phyloP scores from a whole-genome alignment of 2,113 vertebrate genomes.

The Clarias magur region DNA sequence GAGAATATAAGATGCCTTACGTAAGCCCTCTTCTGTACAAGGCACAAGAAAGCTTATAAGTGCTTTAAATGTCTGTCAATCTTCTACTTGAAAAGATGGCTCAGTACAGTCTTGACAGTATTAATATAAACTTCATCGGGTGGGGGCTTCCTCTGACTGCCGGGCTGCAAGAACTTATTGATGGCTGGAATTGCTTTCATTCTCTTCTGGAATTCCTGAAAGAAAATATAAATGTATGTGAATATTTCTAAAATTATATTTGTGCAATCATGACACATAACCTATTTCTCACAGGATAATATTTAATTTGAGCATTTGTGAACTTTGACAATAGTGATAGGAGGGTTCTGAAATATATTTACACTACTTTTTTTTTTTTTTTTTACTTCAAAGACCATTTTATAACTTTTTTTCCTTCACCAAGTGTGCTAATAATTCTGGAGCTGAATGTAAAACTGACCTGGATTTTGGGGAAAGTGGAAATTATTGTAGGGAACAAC shows the following conservation, averaged over 20 bases:
- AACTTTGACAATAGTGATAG: not conserved
- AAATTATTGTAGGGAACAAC: slow-evolving; percentile 69
- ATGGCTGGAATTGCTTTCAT: slow-evolving; percentile 76
- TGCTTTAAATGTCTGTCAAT: not conserved
- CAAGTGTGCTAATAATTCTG: not conserved
- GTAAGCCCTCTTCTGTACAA: not conserved
- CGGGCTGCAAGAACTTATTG: slow-evolving; percentile 82
- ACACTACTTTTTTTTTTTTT: not conserved
- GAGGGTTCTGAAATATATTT: not conserved
- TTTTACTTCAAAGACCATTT: not conserved
- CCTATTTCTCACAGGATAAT: not conserved
- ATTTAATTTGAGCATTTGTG: not conserved
- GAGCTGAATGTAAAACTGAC: slow-evolving; percentile 62
- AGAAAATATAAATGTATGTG: not conserved
- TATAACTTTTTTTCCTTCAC: not conserved
- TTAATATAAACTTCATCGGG: slow-evolving; percentile 67
- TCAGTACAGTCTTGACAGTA: slow-evolving; percentile 64
- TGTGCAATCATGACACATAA: not conserved
- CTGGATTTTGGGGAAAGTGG: slow-evolving; percentile 79
- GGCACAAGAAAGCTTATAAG: not conserved
- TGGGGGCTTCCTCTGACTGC: slow-evolving; percentile 80
- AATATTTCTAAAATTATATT: not conserved
- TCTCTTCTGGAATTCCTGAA: slow-evolving; percentile 84
- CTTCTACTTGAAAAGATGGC: slow-evolving; percentile 32
- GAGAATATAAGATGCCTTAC: not conserved